Evolutionary conservation across 1,140 invertebrate species (phyloP).

Genomic region (Drosophila nebulosa): DNA sequence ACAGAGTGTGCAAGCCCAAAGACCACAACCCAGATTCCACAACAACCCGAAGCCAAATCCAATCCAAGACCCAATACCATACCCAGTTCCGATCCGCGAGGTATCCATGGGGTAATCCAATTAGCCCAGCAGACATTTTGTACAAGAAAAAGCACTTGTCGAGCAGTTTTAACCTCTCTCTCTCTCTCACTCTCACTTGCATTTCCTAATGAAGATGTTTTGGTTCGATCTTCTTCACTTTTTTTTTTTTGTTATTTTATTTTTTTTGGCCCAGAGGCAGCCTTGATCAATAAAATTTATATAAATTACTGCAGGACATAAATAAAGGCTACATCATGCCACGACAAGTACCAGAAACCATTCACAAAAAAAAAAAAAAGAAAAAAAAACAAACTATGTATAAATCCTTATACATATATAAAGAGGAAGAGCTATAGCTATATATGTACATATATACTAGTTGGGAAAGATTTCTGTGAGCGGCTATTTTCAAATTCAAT

Average conservation of each 20-base stretch:
- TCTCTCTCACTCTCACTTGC: conserved; percentile 9
- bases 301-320: conserved; percentile 62
- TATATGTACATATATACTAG: too few relatives aligned
- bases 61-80: neutral
- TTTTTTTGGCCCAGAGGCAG: conserved; percentile 34
- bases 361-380: neutral
- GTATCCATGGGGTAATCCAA: conserved; percentile 59
- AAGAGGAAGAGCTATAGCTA: conserved; percentile 6
- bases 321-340: conserved; percentile 50
- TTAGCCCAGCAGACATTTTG: conserved; percentile 71
- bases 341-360: neutral
- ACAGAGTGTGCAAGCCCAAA: conserved; percentile 40
- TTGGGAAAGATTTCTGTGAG: conserved; percentile 25
- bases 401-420: neutral
- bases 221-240: neutral
- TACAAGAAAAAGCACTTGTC: conserved; percentile 78
- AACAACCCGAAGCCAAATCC: neutral
- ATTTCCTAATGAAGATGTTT: conserved; percentile 74
- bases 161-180: conserved; percentile 5
- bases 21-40: neutral
- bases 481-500: conserved; percentile 75
- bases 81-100: neutral
- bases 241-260: neutral
- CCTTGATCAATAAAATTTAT: conserved; percentile 50
- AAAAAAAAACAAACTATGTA: neutral